Conservation (phyloP, 2,113 vertebrate genomes). For the Corydoras maculifer region DNA sequence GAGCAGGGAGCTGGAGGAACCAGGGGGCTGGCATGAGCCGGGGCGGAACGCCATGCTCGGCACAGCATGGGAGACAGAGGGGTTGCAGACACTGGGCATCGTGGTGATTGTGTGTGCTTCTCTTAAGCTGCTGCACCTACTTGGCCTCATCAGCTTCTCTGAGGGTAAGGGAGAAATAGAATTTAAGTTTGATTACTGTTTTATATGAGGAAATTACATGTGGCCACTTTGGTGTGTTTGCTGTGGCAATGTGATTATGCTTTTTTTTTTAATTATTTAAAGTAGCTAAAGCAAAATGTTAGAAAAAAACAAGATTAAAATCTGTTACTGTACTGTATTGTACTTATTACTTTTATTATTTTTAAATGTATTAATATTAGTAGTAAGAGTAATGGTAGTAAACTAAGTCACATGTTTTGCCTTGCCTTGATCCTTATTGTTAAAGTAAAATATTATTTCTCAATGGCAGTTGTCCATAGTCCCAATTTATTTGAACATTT, state of each 20-base stretch:
- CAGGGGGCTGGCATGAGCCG: conserved; percentile 53
- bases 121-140: conserved; percentile 94
- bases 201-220: too few relatives aligned
- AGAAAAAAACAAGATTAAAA: too few relatives aligned
- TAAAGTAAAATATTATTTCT: neutral
- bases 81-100: conserved; percentile 96
- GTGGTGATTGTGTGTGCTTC: conserved; percentile 94
- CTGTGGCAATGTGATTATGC: too few relatives aligned
- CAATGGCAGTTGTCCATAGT: conserved; percentile 16
- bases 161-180: conserved; percentile 78
- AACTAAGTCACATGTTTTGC: neutral
- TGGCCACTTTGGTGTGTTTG: too few relatives aligned
- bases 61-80: conserved; percentile 94
- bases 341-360: neutral
- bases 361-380: too few relatives aligned
- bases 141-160: conserved; percentile 97
- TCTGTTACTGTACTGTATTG: too few relatives aligned
- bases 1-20: conserved; percentile 52
- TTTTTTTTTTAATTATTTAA: too few relatives aligned
- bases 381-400: too few relatives aligned
- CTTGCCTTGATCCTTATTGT: neutral
- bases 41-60: conserved; percentile 76
- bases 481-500: neutral
- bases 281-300: too few relatives aligned
- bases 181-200: too few relatives aligned